Conservation (phyloP, 2,888 invertebrate species). For the Nycteola revayana region DNA sequence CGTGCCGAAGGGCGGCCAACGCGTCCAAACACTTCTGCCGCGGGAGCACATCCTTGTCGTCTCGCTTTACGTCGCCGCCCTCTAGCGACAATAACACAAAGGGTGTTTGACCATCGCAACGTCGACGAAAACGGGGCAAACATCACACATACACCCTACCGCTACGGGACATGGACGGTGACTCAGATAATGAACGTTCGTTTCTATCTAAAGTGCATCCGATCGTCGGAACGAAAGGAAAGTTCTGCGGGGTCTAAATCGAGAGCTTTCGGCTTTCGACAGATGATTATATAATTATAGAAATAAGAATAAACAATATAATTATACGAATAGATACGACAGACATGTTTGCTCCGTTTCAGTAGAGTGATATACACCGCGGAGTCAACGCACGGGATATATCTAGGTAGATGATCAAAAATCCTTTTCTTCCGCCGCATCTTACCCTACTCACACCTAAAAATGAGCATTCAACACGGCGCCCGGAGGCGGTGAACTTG, state of each 20-base stretch:
- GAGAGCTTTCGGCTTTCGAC: no score
- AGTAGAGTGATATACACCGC: conserved; percentile 70
- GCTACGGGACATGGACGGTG: neutral
- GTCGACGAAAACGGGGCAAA: conserved; percentile 78
- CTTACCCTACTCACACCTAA: conserved; percentile 76
- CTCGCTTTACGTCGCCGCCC: conserved; percentile 85
- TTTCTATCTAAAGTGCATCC: conserved; percentile 3
- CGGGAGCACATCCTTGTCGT: conserved; percentile 97
- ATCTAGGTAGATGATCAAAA: conserved; percentile 84
- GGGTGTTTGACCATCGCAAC: conserved; percentile 89
- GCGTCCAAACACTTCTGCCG: conserved; percentile 99
- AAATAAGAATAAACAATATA: conserved; percentile 42
- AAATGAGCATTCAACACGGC: conserved; percentile 75
- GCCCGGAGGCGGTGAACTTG: conserved; percentile 65
- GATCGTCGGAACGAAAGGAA: no score
- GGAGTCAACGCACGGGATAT: conserved; percentile 62
- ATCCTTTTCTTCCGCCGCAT: conserved; percentile 83
- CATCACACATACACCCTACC: conserved; percentile 35
- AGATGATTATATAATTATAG: no score
- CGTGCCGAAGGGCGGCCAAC: conserved; percentile 99
- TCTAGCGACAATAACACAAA: conserved; percentile 83
- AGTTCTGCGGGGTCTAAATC: no score
- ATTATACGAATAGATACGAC: conserved; percentile 35
- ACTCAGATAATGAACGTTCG: neutral
- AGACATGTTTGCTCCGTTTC: conserved; percentile 78